A percentile compares a stretch with the other conserved stretches of the same genome.
These are phyloP conservation scores for Rhea pennata DNA, from an alignment of 2,113 vertebrate genomes.

Conservation along the genomic window DNA sequence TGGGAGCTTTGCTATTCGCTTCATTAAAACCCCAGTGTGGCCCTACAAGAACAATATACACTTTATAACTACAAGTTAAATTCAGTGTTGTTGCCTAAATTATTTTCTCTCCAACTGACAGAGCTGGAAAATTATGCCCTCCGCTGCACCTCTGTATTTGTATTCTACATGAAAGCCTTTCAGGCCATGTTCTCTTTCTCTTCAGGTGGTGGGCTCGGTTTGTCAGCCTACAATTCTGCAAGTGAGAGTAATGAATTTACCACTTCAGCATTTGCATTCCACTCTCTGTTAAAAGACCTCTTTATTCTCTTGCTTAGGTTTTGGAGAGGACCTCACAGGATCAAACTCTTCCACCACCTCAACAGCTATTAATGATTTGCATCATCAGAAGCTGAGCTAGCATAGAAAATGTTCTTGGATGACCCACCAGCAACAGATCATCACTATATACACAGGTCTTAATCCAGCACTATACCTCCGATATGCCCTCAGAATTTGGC, in stretches of 20 bases:
- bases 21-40: neutral
- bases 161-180: neutral
- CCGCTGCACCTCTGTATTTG: neutral
- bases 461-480: neutral
- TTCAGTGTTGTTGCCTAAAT: neutral
- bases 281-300: neutral
- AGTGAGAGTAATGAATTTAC: neutral
- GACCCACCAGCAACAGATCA: conserved; percentile 19
- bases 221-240: neutral
- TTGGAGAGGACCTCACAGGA: neutral
- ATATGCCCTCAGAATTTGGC: neutral
- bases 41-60: neutral
- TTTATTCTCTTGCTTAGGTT: neutral
- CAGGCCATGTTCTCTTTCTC: neutral
- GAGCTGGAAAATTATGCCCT: neutral
- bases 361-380: neutral
- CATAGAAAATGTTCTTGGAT: conserved; percentile 3
- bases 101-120: neutral
- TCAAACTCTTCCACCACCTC: neutral
- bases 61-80: neutral
- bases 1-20: conserved; percentile 10
- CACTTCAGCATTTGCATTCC: neutral
- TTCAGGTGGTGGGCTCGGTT: neutral
- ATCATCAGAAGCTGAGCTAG: neutral
- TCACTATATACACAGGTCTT: neutral